Base-by-base conservation (phyloP, 2,797 vertebrate species). In the Gila robusta region DNA sequence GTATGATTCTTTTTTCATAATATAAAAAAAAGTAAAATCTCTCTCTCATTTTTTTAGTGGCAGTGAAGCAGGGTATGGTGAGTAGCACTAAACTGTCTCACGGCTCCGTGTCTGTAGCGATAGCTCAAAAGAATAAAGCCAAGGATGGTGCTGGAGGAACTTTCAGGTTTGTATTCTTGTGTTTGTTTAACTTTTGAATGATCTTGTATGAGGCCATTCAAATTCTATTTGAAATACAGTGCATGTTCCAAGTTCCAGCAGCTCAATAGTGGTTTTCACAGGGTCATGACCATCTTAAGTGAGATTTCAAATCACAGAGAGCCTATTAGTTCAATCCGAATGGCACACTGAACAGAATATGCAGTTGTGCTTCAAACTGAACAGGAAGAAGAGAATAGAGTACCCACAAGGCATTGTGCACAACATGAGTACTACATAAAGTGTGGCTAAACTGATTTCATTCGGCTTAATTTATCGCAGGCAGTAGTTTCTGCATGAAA, bases 141-240 rank as follows among this genome's bases (percentile, higher is more conserved):
- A 98, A 96, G 93, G 98, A 99, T 91, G 96, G 97, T 0, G 96
- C 95, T 21, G 97, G 97, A 87, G 97, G 97, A 83, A 96, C 97
- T 72, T 99, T 98, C 93, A 97, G 97, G 98, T 99, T 93, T 96
- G 97, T 90, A 12, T 12, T 70, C 21, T 21, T 62, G 14, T 62
- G 47, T 69, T n/a, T 37, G 11, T 56, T 39, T 67, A 66, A 35
- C 17, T 77, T 26, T 64, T 64, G n/a, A 64, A 16, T 28, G 62
- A 66, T 28, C 59, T 64, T 28, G 5, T 28, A 6, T 64, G 62
- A 64, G 59, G 26, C 9, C 56, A 12, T n/a, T 62, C 41, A 41
- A 10, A 10, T 47, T 14, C 9, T 12, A 28, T 72, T 14, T 16
- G 26, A 28, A 64, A 64, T n/a, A 59, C 56, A n/a, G 54, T 64